phyloP scores from a whole-genome alignment of 2,888 invertebrate species.

The Netelia melanura region DNA sequence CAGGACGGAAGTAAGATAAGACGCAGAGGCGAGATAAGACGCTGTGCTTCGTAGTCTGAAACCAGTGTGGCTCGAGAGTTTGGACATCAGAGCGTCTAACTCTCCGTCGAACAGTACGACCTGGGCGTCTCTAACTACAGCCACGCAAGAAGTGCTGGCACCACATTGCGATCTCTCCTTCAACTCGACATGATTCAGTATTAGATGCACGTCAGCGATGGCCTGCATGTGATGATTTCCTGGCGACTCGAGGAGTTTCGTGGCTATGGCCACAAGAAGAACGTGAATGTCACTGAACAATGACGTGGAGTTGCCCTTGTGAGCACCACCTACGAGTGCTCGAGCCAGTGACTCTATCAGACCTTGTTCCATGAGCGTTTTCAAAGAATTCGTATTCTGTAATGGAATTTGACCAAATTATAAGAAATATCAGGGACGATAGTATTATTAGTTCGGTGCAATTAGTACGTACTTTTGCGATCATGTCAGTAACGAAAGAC shows the following conservation, averaged over 20 bases:
- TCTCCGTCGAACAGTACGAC: conserved; percentile 86
- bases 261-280: conserved; percentile 83
- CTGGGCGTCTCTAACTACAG: conserved; percentile 85
- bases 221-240: conserved; percentile 85
- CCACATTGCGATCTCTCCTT: conserved; percentile 82
- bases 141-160: conserved; percentile 81
- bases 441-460: no score
- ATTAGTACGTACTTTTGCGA: conserved; percentile 85
- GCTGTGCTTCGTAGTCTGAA: conserved; percentile 82
- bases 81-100: conserved; percentile 85
- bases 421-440: not conserved
- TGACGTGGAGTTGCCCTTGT: conserved; percentile 76
- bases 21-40: conserved; percentile 81
- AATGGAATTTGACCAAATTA: conserved; percentile 7
- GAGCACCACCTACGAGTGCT: conserved; percentile 82
- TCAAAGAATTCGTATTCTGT: conserved; percentile 81
- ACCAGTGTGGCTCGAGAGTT: conserved; percentile 80
- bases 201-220: conserved; percentile 87
- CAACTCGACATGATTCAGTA: conserved; percentile 86
- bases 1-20: conserved; percentile 80
- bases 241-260: conserved; percentile 83
- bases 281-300: conserved; percentile 82
- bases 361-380: conserved; percentile 84
- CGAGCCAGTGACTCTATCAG: conserved; percentile 84
- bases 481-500: conserved; percentile 86